Evolutionary conservation across 2,797 vertebrate genomes (phyloP), one percentile per base, ranked within the genome.

Genomic region (Sebastes alutus): DNA sequence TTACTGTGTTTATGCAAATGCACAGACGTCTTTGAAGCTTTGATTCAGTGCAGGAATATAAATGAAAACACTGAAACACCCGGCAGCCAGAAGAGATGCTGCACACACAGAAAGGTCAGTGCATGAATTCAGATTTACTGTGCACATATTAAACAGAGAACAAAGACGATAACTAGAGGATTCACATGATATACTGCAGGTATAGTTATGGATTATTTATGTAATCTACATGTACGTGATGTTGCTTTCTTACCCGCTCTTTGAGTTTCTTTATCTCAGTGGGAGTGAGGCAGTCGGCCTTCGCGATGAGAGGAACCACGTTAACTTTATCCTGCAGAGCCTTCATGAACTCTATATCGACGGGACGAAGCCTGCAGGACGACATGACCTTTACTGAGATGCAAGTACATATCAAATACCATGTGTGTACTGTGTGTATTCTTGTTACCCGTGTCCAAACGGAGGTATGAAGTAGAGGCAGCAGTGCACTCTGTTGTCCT

Each of bases 381-480:
- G 6, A 81, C 14, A 25, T 0, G 5, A 29, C 7, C 11, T 13
- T 60, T 1, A 63, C 22, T 56, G 9, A 70, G 55, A 5, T 2
- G 5, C 22, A 30, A 38, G 13, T 38, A 42, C 38, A 6, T 42
- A 16, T 42, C 0, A 42, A 14, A 16, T 49, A 49, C 46, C 18
- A 12, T 0, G 46, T 49, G 46, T 59, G 3, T 1, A 62, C 5
- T 52, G 14, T 35, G n/a, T 54, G 33, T 9, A 59, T 4, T 8
- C 22, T n/a, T 85, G 8, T 88, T 90, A 99, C 98, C 98, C 98
- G 0, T 99, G 98, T 89, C 98, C 98, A 0, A 98, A 99, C 0
- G 98, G 97, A 0, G 98, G 97, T 30, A 99, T 98, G 94, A 99
- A 99, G 92, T 99, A 99, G 5, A 99, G 96, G 85, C 98, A 99